Base-by-base conservation (phyloP, 2,888 invertebrate genomes). In the Sycophila texana region DNA sequence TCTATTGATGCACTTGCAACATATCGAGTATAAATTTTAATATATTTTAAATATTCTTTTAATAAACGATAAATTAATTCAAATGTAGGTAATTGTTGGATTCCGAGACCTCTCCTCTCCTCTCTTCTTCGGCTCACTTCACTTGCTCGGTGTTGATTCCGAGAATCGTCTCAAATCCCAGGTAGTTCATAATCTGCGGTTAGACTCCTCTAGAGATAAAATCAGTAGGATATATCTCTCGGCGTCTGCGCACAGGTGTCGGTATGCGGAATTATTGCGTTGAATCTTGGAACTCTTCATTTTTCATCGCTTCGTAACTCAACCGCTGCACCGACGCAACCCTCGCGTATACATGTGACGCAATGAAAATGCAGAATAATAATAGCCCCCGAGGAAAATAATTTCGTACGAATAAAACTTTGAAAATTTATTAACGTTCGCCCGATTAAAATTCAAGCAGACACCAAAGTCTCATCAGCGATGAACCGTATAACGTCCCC, bases 81-180 rank as follows among this genome's bases (percentile, higher is more conserved):
- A 14, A 61, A 75, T 53, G 39, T 61, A 39, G 49, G 55, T 70
- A 68, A 68, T 76, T 47, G 55, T 20, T 22, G n/a, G 30, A 4
- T 61, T 76, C 66, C 18, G 12, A 26, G 55, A 65, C 30, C 18
- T 39, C 47, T 63, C 7, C 22, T 58, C 30, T 51, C 39, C 16
- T 49, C 51, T 63, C 58, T 74, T 26, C 13, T 74, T 55, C 30
- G 51, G 14, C 13, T 47, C n/a, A n/a, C 4, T 57, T 58, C 60
- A 51, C 73, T 65, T 74, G 73, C 55, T 57, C 53, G 53, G 79
- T 77, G 76, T 82, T 80, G 86, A 86, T 88, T 87, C 86, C 85
- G 84, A 84, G 87, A 88, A 88, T 88, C 86, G 85, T 87, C 88
- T 86, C 88, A 87, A 88, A 87, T 87, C 86, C 86, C 84, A n/a